These are phyloP conservation scores for Didymodactylos carnosus DNA, from an alignment of 2,888 invertebrate species.

Conservation along the genomic window DNA sequence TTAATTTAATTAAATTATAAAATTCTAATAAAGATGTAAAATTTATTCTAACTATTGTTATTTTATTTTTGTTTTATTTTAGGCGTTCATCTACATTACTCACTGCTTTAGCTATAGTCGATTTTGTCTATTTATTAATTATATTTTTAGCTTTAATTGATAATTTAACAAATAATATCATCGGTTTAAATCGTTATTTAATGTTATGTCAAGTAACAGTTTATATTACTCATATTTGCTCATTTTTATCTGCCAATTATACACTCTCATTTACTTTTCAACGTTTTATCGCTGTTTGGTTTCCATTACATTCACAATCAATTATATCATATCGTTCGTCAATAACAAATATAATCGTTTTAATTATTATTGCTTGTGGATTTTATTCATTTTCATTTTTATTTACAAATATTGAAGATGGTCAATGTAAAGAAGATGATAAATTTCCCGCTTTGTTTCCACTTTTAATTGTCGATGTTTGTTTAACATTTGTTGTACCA, in stretches of 20 bases:
- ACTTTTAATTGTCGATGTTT: background rate
- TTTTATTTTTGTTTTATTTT: too few species aligned
- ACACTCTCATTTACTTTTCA: constrained; percentile 12
- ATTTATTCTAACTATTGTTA: too few species aligned
- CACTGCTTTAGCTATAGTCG: background rate
- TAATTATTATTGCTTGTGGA: background rate
- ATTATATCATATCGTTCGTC: background rate
- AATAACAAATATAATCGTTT: background rate
- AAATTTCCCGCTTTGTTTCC: background rate
- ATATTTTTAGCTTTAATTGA: background rate
- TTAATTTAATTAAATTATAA: too few species aligned
- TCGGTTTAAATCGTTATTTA: background rate
- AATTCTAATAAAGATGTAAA: too few species aligned
- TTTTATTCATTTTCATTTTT: background rate
- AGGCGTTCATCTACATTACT: background rate
- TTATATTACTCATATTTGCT: constrained; percentile 8
- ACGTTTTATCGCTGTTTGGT: constrained; percentile 8
- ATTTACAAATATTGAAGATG: background rate
- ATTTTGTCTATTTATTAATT: background rate
- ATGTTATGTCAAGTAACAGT: constrained; percentile 2
- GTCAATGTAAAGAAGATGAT: background rate
- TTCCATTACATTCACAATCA: constrained; percentile 1
- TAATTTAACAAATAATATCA: background rate
- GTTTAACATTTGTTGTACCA: background rate
- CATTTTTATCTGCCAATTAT: constrained; percentile 10